Evolutionary conservation across 2,888 invertebrate species (phyloP), one percentile per base, ranked within the genome.

Genomic region (Chloroclystis v-ata): DNA sequence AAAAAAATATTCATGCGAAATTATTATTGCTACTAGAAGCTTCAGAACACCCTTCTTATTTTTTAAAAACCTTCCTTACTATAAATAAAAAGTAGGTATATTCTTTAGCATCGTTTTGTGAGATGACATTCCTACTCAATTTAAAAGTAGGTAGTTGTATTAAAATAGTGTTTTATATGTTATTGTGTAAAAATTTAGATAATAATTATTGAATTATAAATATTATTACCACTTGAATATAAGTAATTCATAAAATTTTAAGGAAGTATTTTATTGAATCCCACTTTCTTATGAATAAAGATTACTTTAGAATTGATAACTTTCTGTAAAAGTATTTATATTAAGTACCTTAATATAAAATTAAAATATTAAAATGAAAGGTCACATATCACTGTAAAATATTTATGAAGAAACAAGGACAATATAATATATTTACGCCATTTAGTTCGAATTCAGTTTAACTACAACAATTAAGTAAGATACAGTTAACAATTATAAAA

Each of bases 321-420:
- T n/a, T n/a, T n/a, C n/a, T n/a, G n/a, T n/a, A n/a, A n/a, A n/a
- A n/a, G n/a, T n/a, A n/a, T n/a, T n/a, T n/a, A n/a, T n/a, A n/a
- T n/a, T n/a, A n/a, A n/a, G n/a, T n/a, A n/a, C n/a, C n/a, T n/a
- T n/a, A n/a, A n/a, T n/a, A n/a, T n/a, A n/a, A n/a, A n/a, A n/a
- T n/a, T n/a, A n/a, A n/a, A n/a, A n/a, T n/a, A n/a, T n/a, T n/a
- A n/a, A n/a, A n/a, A n/a, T n/a, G n/a, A n/a, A n/a, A n/a, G n/a
- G n/a, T 38, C 62, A 52, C 16, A 54, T 37, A 41, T 76, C 75
- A 65, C 73, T 84, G 81, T 84, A 84, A 85, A 85, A 81, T 84
- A 81, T 85, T 84, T 83, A 82, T 89, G 76, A 90, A 90, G 79
- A 89, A 87, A 85, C 84, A 82, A 81, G 77, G 73, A 80, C 74